These are phyloP conservation scores for Brachionus angularis DNA, from an alignment of 1,140 invertebrate species.

Conservation along the genomic window DNA sequence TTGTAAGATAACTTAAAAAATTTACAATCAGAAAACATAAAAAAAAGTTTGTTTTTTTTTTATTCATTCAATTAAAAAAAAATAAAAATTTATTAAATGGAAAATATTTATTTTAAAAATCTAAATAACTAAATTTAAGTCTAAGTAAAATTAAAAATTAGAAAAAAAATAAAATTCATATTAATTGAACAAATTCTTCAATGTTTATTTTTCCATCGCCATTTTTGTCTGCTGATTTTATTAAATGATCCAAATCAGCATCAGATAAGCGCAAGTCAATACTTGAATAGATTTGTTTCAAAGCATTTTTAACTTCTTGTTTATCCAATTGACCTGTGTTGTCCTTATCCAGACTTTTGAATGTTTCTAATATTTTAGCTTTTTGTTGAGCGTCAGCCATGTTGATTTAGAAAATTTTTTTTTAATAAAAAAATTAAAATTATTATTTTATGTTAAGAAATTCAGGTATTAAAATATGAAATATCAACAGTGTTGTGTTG, in stretches of 20 bases:
- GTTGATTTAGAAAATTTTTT: neutral
- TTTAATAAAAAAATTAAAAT: neutral
- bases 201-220: constrained; percentile 35
- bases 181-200: constrained; percentile 39
- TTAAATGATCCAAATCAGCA: constrained; percentile 1
- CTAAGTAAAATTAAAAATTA: constrained; percentile 20
- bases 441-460: too few species aligned
- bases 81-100: too few species aligned
- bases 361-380: neutral
- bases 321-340: constrained; percentile 22
- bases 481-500: too few species aligned
- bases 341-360: constrained; percentile 29
- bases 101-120: too few species aligned
- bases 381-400: neutral
- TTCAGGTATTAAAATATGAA: too few species aligned
- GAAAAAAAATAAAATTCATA: neutral
- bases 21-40: too few species aligned
- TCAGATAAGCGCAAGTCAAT: constrained; percentile 26
- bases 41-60: too few species aligned
- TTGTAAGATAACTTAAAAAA: too few species aligned
- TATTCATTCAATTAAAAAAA: too few species aligned
- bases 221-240: constrained; percentile 28
- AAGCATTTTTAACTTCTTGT: constrained; percentile 6
- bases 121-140: too few species aligned
- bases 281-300: constrained; percentile 13